Evolutionary conservation across 2,113 vertebrate genomes (phyloP).

Genomic region (Callospermophilus lateralis): DNA sequence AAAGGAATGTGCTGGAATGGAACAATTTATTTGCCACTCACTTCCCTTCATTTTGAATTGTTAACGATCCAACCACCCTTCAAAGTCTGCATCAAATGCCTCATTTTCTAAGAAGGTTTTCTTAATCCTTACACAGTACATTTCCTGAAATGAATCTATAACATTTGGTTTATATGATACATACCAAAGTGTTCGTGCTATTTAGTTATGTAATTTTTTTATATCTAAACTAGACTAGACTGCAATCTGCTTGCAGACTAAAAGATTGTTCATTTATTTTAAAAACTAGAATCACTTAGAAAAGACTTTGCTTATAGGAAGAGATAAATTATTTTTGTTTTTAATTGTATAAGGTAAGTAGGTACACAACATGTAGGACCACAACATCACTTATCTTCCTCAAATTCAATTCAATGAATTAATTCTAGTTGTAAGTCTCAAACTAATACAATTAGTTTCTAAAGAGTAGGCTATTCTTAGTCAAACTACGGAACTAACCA

Average conservation of each 20-base stretch:
- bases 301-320: constrained; percentile 3
- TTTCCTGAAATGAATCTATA: neutral
- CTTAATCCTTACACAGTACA: neutral
- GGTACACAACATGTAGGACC: neutral
- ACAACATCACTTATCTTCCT: neutral
- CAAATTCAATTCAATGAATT: neutral
- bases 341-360: neutral
- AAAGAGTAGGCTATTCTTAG: constrained; percentile 2
- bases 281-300: neutral
- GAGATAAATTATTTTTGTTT: neutral
- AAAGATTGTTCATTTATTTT: neutral
- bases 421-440: neutral
- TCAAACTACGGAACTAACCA: too few species aligned
- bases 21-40: neutral
- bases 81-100: neutral
- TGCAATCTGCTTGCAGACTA: neutral
- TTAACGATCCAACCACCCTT: neutral
- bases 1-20: neutral
- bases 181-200: neutral
- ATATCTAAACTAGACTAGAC: neutral
- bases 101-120: neutral
- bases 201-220: constrained; percentile 28
- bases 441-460: constrained; percentile 35
- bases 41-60: neutral
- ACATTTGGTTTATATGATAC: neutral